phyloP scores from a whole-genome alignment of 53 echinoderm and acorn worm species.

The Holothuria leucospilota region DNA sequence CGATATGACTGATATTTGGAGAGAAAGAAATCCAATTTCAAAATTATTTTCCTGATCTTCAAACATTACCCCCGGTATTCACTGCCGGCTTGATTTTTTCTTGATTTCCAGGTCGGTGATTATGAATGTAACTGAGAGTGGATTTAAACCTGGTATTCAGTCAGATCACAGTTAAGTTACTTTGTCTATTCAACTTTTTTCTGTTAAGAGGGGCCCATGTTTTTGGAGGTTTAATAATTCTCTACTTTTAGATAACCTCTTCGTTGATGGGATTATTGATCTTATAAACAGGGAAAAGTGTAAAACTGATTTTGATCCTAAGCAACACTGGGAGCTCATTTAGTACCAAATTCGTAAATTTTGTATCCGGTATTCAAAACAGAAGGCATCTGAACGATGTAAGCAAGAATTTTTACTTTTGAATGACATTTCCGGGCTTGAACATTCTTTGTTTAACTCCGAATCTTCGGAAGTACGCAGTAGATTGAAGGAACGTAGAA shows the following conservation, averaged over 20 bases:
- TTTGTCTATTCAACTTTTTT: not conserved
- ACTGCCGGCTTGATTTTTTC: conserved; percentile 56
- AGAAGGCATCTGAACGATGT: not conserved
- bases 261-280: not conserved
- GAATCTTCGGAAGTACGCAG: not conserved
- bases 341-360: not conserved
- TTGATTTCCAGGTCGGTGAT: not conserved
- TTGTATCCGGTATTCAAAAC: not conserved
- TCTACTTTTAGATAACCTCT: not conserved
- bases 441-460: not conserved
- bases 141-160: not conserved
- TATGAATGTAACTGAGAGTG: not conserved
- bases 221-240: conserved; percentile 43
- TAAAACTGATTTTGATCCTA: not conserved
- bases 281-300: not conserved
- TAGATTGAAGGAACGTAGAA: not conserved
- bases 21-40: not conserved
- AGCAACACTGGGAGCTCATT: not conserved
- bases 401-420: not conserved
- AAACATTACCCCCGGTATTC: too few relatives aligned
- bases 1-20: not conserved
- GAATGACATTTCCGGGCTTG: not conserved
- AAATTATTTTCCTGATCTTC: not conserved
- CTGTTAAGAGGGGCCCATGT: conserved; percentile 5
- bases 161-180: conserved; percentile 32